These are phyloP conservation scores for Paramisgurnus dabryanus DNA, from an alignment of 2,113 vertebrate species.

Conservation along the genomic window DNA sequence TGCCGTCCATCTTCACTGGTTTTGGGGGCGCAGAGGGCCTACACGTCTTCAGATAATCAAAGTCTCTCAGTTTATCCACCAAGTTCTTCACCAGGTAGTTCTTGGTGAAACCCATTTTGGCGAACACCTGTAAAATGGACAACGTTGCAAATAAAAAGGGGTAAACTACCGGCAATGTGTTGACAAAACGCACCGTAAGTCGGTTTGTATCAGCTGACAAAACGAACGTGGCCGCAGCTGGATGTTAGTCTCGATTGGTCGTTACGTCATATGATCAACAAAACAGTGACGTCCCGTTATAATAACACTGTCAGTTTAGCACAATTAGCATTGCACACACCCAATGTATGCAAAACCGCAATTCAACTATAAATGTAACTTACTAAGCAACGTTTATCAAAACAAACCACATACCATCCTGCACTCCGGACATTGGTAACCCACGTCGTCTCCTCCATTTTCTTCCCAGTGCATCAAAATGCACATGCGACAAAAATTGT, in stretches of 20 bases:
- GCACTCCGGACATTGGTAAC: conserved; percentile 78
- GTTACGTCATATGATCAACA: background rate
- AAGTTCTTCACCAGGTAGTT: conserved; percentile 79
- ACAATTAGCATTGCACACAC: background rate
- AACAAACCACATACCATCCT: conserved; percentile 67
- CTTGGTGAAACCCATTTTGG: conserved; percentile 75
- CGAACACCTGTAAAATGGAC: conserved; percentile 69
- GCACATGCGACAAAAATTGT: conserved; percentile 77
- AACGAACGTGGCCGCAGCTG: background rate
- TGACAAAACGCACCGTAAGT: background rate
- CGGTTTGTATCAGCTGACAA: background rate
- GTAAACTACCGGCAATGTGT: background rate
- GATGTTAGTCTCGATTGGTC: background rate
- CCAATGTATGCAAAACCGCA: background rate
- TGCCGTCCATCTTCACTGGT: conserved; percentile 64
- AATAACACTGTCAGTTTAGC: background rate
- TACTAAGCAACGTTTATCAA: conserved; percentile 28
- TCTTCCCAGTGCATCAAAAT: conserved; percentile 80
- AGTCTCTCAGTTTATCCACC: conserved; percentile 73
- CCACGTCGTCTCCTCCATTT: conserved; percentile 74
- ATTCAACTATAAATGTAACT: background rate
- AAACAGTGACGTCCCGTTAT: background rate
- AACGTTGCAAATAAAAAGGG: background rate
- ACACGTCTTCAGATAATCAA: conserved; percentile 67
- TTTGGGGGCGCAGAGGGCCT: conserved; percentile 56